These are phyloP conservation scores for Dicranocentrus wangi DNA, from an alignment of 2,888 invertebrate species.

Conservation along the genomic window DNA sequence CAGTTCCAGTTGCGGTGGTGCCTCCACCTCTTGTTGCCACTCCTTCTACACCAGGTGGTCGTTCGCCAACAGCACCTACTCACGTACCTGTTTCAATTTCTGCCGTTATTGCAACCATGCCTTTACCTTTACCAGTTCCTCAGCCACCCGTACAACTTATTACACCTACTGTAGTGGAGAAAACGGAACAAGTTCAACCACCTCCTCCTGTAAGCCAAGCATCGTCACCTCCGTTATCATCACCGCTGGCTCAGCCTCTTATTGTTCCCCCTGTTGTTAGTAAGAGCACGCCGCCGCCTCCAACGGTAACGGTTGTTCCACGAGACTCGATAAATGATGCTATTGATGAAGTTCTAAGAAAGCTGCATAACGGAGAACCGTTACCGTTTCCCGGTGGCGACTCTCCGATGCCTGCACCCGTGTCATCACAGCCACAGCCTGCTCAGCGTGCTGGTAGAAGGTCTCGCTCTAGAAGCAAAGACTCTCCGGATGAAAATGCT, in stretches of 20 bases:
- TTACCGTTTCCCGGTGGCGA: constrained; percentile 35
- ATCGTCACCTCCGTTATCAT: constrained; percentile 5
- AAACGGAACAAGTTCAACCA: constrained; percentile 5
- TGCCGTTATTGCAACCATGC: background rate
- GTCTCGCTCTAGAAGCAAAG: constrained; percentile 70
- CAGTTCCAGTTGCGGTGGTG: background rate
- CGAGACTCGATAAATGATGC: constrained; percentile 88
- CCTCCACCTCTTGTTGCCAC: background rate
- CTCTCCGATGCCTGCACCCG: constrained; percentile 38
- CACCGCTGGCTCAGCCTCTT: background rate
- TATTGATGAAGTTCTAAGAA: constrained; percentile 89
- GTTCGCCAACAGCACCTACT: no score
- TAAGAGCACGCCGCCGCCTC: constrained; percentile 40
- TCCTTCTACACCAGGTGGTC: no score
- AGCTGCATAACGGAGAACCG: constrained; percentile 52
- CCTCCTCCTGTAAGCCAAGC: background rate
- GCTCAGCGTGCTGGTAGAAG: constrained; percentile 53
- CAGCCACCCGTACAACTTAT: constrained; percentile 15
- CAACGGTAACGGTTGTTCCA: constrained; percentile 76
- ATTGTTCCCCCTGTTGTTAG: background rate
- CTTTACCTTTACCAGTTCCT: constrained; percentile 28
- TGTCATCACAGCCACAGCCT: constrained; percentile 31
- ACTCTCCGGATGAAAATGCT: constrained; percentile 63
- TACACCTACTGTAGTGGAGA: constrained; percentile 14
- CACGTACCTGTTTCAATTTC: constrained; percentile 3